Conservation (phyloP, 2,113 vertebrate species). For the Pluvianellus socialis region DNA sequence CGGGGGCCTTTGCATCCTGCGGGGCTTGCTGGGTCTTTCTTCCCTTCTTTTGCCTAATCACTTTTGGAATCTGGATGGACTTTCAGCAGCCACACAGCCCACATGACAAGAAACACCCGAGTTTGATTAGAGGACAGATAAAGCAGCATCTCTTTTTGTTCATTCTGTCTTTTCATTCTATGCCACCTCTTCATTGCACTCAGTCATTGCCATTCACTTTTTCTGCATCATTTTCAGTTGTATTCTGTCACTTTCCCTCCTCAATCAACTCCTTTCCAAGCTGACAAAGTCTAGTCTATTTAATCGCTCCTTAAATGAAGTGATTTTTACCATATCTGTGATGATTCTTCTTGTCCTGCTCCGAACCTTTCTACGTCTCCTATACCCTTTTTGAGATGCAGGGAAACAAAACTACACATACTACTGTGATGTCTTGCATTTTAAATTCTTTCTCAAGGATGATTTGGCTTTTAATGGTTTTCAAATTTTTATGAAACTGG, state of each 20-base stretch:
- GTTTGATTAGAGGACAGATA: not conserved
- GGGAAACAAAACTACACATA: not conserved
- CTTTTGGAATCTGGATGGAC: not conserved
- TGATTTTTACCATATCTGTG: not conserved
- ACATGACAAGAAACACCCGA: not conserved
- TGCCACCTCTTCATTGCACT: not conserved
- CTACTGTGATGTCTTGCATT: not conserved
- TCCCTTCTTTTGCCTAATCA: not conserved
- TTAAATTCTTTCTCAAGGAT: not conserved
- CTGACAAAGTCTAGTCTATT: not conserved
- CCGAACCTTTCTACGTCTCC: not conserved
- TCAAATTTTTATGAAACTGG: not conserved
- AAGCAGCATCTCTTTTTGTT: not conserved
- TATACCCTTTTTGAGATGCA: not conserved
- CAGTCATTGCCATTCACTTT: not conserved
- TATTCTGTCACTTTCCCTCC: not conserved
- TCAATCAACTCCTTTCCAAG: conserved; percentile 4
- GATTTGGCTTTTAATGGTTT: not conserved
- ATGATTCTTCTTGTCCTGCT: not conserved
- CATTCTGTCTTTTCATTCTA: not conserved
- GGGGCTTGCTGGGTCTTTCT: not conserved
- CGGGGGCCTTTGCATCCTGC: not conserved
- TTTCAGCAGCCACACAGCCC: not conserved
- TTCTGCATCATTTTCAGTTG: not conserved
- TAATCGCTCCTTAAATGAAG: not conserved